A percentile compares a stretch with the other conserved stretches of the same genome.
phyloP scores from a whole-genome alignment of 2,113 vertebrate species.

The Mastomys natalensis region DNA sequence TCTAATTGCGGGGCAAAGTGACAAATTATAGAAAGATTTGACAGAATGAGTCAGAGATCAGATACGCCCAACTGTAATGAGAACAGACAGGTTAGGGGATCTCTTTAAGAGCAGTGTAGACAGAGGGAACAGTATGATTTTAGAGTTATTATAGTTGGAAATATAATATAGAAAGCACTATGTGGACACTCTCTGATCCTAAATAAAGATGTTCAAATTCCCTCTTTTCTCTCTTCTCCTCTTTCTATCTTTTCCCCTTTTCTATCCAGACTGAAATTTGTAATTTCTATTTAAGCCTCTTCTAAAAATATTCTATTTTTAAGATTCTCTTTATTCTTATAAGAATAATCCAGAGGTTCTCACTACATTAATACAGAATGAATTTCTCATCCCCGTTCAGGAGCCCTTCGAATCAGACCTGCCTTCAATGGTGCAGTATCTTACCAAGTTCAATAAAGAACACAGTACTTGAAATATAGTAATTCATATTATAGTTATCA shows the following conservation, averaged over 20 bases:
- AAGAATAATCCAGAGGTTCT: not conserved
- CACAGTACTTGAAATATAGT: too few relatives aligned
- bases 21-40: too few relatives aligned
- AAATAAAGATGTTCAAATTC: rapidly evolving
- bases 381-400: not conserved
- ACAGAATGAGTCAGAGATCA: too few relatives aligned
- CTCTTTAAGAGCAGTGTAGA: too few relatives aligned
- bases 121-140: not conserved
- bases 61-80: too few relatives aligned
- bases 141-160: not conserved
- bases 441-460: not conserved
- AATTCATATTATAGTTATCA: not conserved
- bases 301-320: not conserved
- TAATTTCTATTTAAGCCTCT: not conserved
- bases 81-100: too few relatives aligned
- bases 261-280: not conserved
- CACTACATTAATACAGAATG: not conserved
- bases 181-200: not conserved
- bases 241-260: not conserved
- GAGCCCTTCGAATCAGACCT: not conserved
- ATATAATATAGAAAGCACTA: not conserved
- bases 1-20: too few relatives aligned
- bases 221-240: not conserved
- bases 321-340: not conserved
- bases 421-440: not conserved